These are phyloP conservation scores for Pao palembangensis DNA, from an alignment of 2,113 vertebrate genomes.

Conservation along the genomic window DNA sequence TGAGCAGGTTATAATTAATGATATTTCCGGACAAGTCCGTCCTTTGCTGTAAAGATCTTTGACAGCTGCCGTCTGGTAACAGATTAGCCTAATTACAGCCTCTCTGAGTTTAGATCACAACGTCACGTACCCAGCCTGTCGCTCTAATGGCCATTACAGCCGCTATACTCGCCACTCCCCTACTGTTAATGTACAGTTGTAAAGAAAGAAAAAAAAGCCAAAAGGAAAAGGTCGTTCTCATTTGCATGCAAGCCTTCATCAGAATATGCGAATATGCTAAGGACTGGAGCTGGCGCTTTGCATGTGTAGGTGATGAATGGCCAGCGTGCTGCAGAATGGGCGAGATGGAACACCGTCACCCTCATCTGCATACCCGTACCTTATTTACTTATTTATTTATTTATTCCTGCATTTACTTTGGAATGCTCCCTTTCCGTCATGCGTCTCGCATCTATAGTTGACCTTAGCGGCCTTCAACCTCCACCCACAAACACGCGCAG, in stretches of 20 bases:
- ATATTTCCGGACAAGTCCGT: constrained; percentile 78
- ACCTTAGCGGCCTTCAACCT: constrained; percentile 66
- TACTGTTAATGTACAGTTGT: constrained; percentile 93
- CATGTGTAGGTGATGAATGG: constrained; percentile 97
- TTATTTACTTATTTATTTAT: constrained; percentile 75
- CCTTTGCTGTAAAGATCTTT: constrained; percentile 92
- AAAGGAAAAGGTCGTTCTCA: constrained; percentile 93
- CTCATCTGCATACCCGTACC: constrained; percentile 87
- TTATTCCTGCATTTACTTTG: constrained; percentile 75
- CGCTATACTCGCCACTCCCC: constrained; percentile 51
- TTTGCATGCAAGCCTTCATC: constrained; percentile 99
- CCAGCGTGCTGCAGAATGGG: constrained; percentile 80
- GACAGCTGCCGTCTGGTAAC: constrained; percentile 89
- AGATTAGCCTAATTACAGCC: constrained; percentile 95
- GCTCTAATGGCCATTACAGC: constrained; percentile 68
- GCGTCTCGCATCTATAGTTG: constrained; percentile 49
- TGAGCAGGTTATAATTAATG: constrained; percentile 56
- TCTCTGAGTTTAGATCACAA: constrained; percentile 93
- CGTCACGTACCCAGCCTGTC: constrained; percentile 80
- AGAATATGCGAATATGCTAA: constrained; percentile 99
- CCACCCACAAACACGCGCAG: neutral
- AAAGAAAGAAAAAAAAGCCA: constrained; percentile 71
- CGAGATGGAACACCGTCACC: constrained; percentile 88
- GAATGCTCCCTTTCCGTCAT: constrained; percentile 43
- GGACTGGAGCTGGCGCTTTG: constrained; percentile 87